phyloP scores from a whole-genome alignment of 2,888 invertebrate genomes.

The Pteria penguin region DNA sequence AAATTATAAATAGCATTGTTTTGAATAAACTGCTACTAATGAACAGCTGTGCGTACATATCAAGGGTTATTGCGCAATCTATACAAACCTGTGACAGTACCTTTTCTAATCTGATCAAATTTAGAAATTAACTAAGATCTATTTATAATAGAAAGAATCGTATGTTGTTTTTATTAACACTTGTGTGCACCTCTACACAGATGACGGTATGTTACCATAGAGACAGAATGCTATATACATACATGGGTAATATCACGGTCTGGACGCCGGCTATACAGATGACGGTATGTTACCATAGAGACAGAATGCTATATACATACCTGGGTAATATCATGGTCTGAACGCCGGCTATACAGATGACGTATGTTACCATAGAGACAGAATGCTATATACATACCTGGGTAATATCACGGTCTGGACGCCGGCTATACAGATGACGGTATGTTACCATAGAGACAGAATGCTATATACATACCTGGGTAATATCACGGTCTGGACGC shows the following conservation, averaged over 20 bases:
- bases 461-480: constrained; percentile 85
- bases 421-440: constrained; percentile 88
- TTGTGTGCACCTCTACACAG: too few species aligned
- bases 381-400: constrained; percentile 83
- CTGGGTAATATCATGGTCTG: constrained; percentile 90
- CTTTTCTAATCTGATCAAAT: too few species aligned
- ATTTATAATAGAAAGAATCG: too few species aligned
- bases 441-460: constrained; percentile 86
- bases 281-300: too few species aligned
- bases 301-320: constrained; percentile 80
- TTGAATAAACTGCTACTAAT: too few species aligned
- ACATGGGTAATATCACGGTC: constrained; percentile 88
- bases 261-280: constrained; percentile 89
- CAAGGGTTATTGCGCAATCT: too few species aligned
- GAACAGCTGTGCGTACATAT: too few species aligned
- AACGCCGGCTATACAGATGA: constrained; percentile 88
- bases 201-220: too few species aligned
- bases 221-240: constrained; percentile 17
- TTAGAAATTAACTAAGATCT: too few species aligned
- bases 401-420: constrained; percentile 91
- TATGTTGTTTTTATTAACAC: too few species aligned
- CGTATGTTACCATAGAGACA: constrained; percentile 87
- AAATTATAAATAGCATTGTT: too few species aligned
- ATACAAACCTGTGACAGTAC: too few species aligned
- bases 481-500: constrained; percentile 89